These are phyloP conservation scores for Camelus dromedarius DNA, from an alignment of 2,113 vertebrate species.

Conservation along the genomic window DNA sequence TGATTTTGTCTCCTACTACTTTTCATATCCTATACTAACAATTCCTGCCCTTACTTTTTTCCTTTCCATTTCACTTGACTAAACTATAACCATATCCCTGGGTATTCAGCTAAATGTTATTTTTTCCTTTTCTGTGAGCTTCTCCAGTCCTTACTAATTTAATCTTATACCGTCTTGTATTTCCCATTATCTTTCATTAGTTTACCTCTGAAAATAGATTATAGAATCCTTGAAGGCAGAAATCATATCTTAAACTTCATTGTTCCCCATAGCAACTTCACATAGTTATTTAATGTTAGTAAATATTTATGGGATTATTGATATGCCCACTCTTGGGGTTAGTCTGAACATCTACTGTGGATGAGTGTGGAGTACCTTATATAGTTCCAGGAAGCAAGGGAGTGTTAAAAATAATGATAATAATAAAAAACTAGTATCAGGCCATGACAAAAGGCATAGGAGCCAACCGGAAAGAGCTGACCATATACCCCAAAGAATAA, in stretches of 20 bases:
- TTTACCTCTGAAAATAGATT: slow-evolving; percentile 41
- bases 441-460: neutral
- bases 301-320: slow-evolving; percentile 23
- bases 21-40: neutral
- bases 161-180: neutral
- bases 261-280: neutral
- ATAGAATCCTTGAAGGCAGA: neutral
- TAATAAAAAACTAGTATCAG: neutral
- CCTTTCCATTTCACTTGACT: neutral
- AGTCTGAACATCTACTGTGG: neutral
- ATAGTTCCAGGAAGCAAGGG: neutral
- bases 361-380: neutral
- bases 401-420: slow-evolving; percentile 21
- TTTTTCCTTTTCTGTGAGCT: neutral
- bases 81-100: neutral
- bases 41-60: neutral
- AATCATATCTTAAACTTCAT: slow-evolving; percentile 33
- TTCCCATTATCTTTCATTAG: slow-evolving; percentile 31
- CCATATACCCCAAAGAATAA: neutral
- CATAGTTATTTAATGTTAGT: slow-evolving; percentile 27
- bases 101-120: neutral
- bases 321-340: neutral
- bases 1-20: neutral
- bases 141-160: slow-evolving; percentile 8
- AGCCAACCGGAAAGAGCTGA: neutral